phyloP scores from a whole-genome alignment of 2,113 vertebrate genomes.

The Sylvia atricapilla region DNA sequence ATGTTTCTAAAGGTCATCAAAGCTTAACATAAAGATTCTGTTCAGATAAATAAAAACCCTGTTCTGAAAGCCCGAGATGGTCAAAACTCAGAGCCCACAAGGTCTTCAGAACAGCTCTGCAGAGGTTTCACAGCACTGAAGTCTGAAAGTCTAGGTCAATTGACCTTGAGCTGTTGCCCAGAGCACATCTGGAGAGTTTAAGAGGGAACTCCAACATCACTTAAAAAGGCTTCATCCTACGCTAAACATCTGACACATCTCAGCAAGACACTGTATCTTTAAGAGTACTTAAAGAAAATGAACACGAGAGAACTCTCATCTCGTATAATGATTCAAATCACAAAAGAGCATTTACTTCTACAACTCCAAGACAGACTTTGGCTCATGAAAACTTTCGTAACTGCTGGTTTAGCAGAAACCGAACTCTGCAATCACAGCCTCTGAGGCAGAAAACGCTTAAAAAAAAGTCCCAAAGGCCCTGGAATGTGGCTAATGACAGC shows the following conservation, averaged over 20 bases:
- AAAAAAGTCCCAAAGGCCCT: no score
- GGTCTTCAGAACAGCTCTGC: not conserved
- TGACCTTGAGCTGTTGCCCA: not conserved
- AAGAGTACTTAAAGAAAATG: not conserved
- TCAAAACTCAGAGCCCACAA: not conserved
- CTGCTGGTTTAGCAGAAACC: not conserved
- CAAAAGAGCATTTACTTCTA: no score
- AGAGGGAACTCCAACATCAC: not conserved
- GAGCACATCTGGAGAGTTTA: not conserved
- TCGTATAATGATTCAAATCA: not conserved
- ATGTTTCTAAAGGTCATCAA: not conserved
- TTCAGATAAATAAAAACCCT: not conserved
- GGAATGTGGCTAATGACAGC: not conserved
- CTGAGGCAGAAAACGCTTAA: not conserved
- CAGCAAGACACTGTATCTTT: not conserved
- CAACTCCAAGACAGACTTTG: fast-evolving
- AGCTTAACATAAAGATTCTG: not conserved
- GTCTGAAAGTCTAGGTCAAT: fast-evolving
- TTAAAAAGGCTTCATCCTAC: fast-evolving
- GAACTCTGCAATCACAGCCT: fast-evolving
- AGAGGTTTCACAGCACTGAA: fast-evolving
- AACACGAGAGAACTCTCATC: not conserved
- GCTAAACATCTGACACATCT: fast-evolving
- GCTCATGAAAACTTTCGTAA: not conserved
- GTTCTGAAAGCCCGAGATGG: not conserved